phyloP scores from a whole-genome alignment of 2,113 vertebrate genomes.

The Peromyscus maniculatus region DNA sequence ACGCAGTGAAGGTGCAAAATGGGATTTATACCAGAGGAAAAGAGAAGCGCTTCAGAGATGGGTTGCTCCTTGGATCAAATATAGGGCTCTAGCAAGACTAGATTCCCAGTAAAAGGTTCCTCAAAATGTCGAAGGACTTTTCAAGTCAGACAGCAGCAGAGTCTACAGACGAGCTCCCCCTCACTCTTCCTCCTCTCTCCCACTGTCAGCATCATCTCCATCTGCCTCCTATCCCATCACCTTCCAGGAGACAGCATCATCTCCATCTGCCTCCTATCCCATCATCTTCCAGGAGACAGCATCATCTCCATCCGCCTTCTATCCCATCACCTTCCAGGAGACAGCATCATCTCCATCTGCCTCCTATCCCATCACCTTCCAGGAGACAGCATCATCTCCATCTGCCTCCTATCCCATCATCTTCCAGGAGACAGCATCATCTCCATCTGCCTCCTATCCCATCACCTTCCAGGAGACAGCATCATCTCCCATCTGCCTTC shows the following conservation, averaged over 20 bases:
- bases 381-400: no score
- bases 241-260: neutral
- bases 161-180: neutral
- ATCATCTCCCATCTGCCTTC: no score
- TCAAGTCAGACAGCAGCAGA: neutral
- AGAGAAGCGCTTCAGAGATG: neutral
- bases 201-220: neutral
- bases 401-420: no score
- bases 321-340: no score
- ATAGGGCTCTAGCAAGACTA: neutral
- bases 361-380: no score
- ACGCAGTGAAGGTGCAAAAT: neutral
- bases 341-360: no score
- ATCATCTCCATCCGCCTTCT: no score
- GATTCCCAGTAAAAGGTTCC: neutral
- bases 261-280: neutral
- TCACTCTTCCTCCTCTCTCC: accelerated
- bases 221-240: no score
- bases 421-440: no score
- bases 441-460: no score
- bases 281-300: neutral
- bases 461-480: no score
- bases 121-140: neutral
- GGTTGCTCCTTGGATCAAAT: neutral
- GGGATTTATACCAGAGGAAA: neutral